phyloP scores from a whole-genome alignment of 2,888 invertebrate genomes.

The Archaeoteleia sp. region DNA sequence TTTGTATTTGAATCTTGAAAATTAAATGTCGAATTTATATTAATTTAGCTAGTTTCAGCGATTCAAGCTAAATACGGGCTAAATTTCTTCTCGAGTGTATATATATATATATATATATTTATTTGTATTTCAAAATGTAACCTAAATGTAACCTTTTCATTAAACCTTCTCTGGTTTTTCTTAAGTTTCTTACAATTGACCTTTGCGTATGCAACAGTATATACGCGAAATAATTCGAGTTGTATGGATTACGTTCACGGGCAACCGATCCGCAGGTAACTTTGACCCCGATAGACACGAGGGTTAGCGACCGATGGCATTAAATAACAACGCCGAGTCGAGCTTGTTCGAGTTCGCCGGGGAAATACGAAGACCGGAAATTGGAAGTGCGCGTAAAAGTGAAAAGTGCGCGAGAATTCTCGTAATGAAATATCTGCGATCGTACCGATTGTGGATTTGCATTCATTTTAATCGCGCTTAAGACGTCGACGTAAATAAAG shows the following conservation, averaged over 20 bases:
- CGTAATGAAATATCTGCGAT: constrained; percentile 22
- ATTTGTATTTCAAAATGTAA: too few species aligned
- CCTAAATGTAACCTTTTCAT: too few species aligned
- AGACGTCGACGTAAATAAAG: too few species aligned
- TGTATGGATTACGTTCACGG: constrained; percentile 42
- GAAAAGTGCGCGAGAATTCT: constrained; percentile 35
- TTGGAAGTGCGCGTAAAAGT: constrained; percentile 27
- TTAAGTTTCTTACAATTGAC: too few species aligned
- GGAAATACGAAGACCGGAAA: constrained; percentile 40
- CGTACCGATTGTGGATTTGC: too few species aligned
- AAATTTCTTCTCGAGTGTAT: too few species aligned
- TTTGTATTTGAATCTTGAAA: too few species aligned
- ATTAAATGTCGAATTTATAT: too few species aligned
- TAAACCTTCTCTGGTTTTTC: not conserved
- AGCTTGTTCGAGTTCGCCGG: constrained; percentile 25
- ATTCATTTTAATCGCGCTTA: too few species aligned
- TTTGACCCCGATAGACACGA: constrained; percentile 44
- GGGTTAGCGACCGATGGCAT: constrained; percentile 30
- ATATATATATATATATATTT: too few species aligned
- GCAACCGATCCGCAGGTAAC: constrained; percentile 49
- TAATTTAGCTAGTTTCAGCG: too few species aligned
- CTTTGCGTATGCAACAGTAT: constrained; percentile 33
- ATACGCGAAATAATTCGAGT: constrained; percentile 4
- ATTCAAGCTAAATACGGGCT: too few species aligned
- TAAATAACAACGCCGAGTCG: constrained; percentile 38